Evolutionary conservation across 2,113 vertebrate genomes (phyloP).

Genomic region (Pica pica): DNA sequence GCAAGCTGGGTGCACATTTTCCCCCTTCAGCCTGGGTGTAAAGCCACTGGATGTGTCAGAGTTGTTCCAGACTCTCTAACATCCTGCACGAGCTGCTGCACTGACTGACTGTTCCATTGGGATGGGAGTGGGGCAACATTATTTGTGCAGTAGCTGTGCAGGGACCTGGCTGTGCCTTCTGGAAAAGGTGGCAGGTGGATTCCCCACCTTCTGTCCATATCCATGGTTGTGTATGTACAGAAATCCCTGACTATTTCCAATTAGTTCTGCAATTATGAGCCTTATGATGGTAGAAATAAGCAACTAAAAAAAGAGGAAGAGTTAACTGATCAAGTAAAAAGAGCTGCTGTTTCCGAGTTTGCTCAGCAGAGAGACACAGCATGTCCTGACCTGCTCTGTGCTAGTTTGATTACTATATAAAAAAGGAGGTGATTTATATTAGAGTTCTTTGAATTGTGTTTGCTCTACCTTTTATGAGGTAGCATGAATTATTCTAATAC

Average conservation of each 20-base stretch:
- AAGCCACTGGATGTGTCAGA: not conserved
- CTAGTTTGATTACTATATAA: not conserved
- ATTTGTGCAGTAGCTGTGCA: not conserved
- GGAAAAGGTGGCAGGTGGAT: not conserved
- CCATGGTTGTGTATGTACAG: not conserved
- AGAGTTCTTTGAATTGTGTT: not conserved
- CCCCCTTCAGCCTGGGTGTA: not conserved
- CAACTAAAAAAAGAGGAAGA: not conserved
- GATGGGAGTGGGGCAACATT: accelerated
- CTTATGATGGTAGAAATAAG: not conserved
- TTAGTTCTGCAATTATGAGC: not conserved
- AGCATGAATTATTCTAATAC: not conserved
- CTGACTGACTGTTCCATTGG: not conserved
- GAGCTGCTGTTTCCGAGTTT: not conserved
- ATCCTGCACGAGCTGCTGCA: accelerated
- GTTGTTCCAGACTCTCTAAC: accelerated
- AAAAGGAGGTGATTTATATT: not conserved
- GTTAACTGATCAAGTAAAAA: not conserved
- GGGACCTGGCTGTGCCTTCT: not conserved
- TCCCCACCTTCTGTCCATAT: not conserved
- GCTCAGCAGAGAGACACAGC: not conserved
- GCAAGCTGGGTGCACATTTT: not conserved
- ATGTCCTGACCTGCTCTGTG: not conserved
- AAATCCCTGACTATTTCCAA: not conserved
- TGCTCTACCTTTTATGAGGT: not conserved